Percentiles rank a stretch among this genome's conserved stretches.
phyloP scores from a whole-genome alignment of 2,797 vertebrate genomes.

The Delichon dasypus region DNA sequence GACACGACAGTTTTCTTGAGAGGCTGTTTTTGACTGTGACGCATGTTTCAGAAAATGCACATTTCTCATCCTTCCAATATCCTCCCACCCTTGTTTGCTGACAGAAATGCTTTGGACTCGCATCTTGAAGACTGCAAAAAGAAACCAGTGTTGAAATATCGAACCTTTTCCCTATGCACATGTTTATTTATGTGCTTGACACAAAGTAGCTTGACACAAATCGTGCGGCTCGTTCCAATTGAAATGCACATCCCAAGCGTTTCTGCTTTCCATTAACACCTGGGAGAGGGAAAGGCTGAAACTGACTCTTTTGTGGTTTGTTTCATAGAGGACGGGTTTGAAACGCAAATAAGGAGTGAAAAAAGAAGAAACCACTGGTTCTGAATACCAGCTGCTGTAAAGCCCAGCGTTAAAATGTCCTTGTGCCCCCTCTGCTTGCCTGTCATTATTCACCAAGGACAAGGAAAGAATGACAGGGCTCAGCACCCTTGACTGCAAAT shows the following conservation, averaged over 20 bases:
- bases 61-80: neutral
- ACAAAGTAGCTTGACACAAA: neutral
- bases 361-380: neutral
- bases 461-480: neutral
- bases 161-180: neutral
- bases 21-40: neutral
- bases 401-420: neutral
- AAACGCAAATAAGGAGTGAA: neutral
- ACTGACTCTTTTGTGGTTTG: neutral
- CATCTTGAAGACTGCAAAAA: neutral
- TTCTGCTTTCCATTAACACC: neutral
- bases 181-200: constrained; percentile 22
- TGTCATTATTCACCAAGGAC: neutral
- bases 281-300: neutral
- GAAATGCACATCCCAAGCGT: neutral
- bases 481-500: neutral
- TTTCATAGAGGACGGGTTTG: neutral
- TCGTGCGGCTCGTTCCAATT: neutral
- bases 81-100: neutral
- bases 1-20: neutral
- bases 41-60: neutral
- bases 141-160: neutral
- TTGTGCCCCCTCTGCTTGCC: neutral
- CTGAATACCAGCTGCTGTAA: neutral
- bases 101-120: neutral